Base-by-base conservation (phyloP, 2,888 invertebrate genomes). In the Himalopsyche anomala region DNA sequence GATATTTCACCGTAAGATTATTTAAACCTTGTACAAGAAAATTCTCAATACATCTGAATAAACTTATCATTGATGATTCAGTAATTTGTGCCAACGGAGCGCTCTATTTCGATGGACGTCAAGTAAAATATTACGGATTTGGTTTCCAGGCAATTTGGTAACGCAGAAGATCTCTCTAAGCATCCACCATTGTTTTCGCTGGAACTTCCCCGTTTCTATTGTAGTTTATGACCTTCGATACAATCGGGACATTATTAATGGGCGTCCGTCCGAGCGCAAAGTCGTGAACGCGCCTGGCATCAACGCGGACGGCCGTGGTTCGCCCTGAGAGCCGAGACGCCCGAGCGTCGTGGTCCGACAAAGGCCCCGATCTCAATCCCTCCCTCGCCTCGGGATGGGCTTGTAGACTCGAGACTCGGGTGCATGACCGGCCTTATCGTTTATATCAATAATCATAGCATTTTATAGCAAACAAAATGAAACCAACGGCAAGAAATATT, bases 221-320 rank as follows among this genome's bases (percentile, higher is more conserved):
- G 81, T 85, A 82, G 82, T 85, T 85, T 85, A 85, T 82, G 83
- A 69, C 55, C 55, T 51, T 82, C 82, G 85, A 85, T 85, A 80
- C 83, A 83, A 85, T 85, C 85, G 80, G 82, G 62, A 82, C 56
- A 85, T 85, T 85, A 83, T 82, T 83, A 80, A 85, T 85, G 42
- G 82, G 69, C 80, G 40, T 40, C 80, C 42, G 80, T 40, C 84
- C 84, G 84, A 84, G 54, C 80, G 51, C 51, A 51, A 74, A 82
- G 84, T 85, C 85, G 85, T 85, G 85, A 85, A 82, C 82, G 82
- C 40, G 51, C 83, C n/a, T 36, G 54, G 62, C 19, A 74, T 28
- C 80, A 69, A 40, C 38, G 38, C 84, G 79, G 79, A 84, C 84
- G n/a, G 83, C 42, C 83, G 69, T 69, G 62, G 40, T 51, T 51